Evolutionary conservation across 2,888 invertebrate species (phyloP).

Genomic region (Dermolepida albohirtum): DNA sequence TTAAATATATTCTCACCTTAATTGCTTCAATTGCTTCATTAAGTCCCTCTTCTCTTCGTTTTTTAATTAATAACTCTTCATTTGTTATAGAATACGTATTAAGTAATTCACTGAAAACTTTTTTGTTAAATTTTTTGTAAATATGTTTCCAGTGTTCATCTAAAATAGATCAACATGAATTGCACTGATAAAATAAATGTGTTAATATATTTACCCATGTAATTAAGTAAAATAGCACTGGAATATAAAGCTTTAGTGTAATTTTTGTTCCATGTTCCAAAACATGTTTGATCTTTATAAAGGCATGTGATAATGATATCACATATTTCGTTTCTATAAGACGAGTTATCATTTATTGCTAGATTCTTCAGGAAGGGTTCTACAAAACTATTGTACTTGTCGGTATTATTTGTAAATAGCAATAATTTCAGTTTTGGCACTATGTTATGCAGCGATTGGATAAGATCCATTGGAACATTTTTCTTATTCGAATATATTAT

Average conservation of each 20-base stretch:
- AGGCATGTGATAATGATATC: conserved; percentile 73
- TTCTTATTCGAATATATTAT: conserved; percentile 70
- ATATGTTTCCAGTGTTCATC: conserved; percentile 64
- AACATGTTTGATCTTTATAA: conserved; percentile 72
- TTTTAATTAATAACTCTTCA: conserved; percentile 63
- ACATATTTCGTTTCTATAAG: conserved; percentile 69
- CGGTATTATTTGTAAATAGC: conserved; percentile 58
- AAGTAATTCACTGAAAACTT: conserved; percentile 66
- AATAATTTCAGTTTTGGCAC: conserved; percentile 59
- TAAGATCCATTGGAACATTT: conserved; percentile 69
- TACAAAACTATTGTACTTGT: conserved; percentile 66
- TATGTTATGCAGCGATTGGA: conserved; percentile 69
- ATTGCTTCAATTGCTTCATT: conserved; percentile 54
- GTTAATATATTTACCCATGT: conserved; percentile 66
- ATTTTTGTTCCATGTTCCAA: conserved; percentile 75
- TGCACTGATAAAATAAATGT: conserved; percentile 53
- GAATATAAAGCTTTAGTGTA: conserved; percentile 76
- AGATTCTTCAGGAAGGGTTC: conserved; percentile 76
- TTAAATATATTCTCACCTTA: conserved; percentile 55
- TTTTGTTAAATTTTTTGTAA: conserved; percentile 60
- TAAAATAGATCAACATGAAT: conserved; percentile 51
- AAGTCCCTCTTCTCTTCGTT: conserved; percentile 63
- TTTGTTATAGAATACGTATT: conserved; percentile 65
- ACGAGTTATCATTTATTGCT: conserved; percentile 67
- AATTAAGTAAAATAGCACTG: conserved; percentile 74